Conservation (phyloP, 2,888 invertebrate species). For the Tupiocoris notatus region DNA sequence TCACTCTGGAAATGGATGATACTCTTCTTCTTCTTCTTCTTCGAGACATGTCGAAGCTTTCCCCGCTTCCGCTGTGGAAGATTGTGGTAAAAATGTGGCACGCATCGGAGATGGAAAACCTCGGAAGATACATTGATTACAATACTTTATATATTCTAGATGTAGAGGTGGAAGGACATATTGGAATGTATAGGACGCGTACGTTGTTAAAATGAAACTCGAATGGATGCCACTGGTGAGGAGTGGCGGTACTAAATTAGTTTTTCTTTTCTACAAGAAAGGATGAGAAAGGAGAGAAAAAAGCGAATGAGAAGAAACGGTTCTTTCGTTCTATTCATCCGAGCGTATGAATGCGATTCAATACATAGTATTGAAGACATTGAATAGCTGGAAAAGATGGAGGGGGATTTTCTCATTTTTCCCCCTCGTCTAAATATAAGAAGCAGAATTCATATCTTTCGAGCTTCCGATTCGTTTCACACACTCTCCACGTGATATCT, state of each 20-base stretch:
- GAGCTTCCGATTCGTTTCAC: constrained; percentile 5
- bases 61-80: too few relatives aligned
- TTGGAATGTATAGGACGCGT: constrained; percentile 1
- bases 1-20: too few relatives aligned
- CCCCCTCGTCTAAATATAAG: constrained; percentile 32
- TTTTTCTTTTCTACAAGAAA: constrained; percentile 37
- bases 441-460: constrained; percentile 35
- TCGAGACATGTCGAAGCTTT: too few relatives aligned
- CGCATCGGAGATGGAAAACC: neutral
- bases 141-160: constrained; percentile 33
- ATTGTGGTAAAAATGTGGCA: neutral
- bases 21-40: too few relatives aligned
- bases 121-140: constrained; percentile 17
- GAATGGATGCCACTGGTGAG: neutral
- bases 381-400: constrained; percentile 1
- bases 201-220: neutral
- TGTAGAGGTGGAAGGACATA: constrained; percentile 6
- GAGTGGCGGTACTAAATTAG: constrained; percentile 37
- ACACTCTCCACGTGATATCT: neutral
- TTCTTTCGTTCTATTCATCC: constrained; percentile 34
- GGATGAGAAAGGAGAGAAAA: neutral
- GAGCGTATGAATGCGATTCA: constrained; percentile 42
- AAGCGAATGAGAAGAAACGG: constrained; percentile 2
- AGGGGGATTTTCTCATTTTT: neutral
- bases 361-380: constrained; percentile 38